phyloP scores from a whole-genome alignment of 2,888 invertebrate species.

The Oxyteleia sp. region DNA sequence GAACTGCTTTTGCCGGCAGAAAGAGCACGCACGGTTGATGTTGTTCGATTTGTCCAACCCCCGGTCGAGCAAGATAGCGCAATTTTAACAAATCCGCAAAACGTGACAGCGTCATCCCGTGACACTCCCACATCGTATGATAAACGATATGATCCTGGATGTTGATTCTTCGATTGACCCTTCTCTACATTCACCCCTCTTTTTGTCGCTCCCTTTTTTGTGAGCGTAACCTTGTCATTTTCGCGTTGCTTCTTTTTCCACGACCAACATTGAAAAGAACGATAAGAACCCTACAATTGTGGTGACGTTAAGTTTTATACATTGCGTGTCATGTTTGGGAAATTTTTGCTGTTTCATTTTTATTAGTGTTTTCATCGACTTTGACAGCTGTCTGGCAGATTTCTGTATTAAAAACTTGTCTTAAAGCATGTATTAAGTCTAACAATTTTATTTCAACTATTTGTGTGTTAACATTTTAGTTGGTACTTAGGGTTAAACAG shows the following conservation, averaged over 20 bases:
- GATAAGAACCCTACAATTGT: constrained; percentile 1
- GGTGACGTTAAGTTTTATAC: neutral
- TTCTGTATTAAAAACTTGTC: no score
- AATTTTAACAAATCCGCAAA: neutral
- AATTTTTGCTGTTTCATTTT: neutral
- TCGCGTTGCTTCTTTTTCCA: neutral
- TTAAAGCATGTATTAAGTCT: no score
- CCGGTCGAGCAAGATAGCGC: neutral
- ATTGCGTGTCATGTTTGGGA: neutral
- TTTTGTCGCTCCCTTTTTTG: neutral
- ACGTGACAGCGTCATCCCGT: neutral
- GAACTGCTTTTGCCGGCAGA: no score
- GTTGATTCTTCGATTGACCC: neutral
- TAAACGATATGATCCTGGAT: neutral
- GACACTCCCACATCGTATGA: neutral
- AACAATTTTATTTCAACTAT: no score
- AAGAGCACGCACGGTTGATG: constrained; percentile 11
- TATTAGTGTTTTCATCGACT: neutral
- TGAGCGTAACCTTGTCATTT: neutral
- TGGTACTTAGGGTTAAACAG: no score
- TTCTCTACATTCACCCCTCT: neutral
- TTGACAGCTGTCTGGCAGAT: neutral
- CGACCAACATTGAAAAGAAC: neutral
- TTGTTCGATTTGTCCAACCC: constrained; percentile 9
- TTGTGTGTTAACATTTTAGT: no score